Evolutionary conservation across 2,888 invertebrate species (phyloP).

Genomic region (Drosophila falleni): DNA sequence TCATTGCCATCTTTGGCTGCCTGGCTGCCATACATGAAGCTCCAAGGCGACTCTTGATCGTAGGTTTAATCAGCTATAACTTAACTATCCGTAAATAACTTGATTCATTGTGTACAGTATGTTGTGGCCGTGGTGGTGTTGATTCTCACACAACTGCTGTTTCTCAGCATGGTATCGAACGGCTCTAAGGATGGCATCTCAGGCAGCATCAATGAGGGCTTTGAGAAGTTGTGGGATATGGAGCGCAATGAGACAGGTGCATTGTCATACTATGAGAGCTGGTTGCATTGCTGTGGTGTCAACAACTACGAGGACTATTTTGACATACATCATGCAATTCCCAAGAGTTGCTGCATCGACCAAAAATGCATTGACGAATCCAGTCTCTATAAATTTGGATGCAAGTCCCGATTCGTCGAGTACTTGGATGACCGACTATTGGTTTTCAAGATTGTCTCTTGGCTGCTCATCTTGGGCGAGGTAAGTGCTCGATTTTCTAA

Average conservation of each 20-base stretch:
- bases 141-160: slow-evolving; percentile 74
- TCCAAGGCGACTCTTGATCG: slow-evolving; percentile 66
- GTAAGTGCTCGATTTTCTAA: slow-evolving; percentile 38
- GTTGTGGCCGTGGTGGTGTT: slow-evolving; percentile 64
- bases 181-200: slow-evolving; percentile 81
- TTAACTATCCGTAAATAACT: background rate
- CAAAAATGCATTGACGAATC: slow-evolving; percentile 61
- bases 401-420: slow-evolving; percentile 75
- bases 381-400: slow-evolving; percentile 71
- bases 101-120: slow-evolving; percentile 54
- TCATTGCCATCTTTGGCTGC: slow-evolving; percentile 78
- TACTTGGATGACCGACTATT: slow-evolving; percentile 77
- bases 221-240: slow-evolving; percentile 75
- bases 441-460: slow-evolving; percentile 76
- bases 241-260: slow-evolving; percentile 75
- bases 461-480: slow-evolving; percentile 78
- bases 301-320: slow-evolving; percentile 77
- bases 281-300: slow-evolving; percentile 81
- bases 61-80: slow-evolving; percentile 47
- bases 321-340: slow-evolving; percentile 73
- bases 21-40: slow-evolving; percentile 81
- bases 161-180: slow-evolving; percentile 82
- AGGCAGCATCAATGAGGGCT: slow-evolving; percentile 79
- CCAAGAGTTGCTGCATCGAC: slow-evolving; percentile 72
- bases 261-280: slow-evolving; percentile 78